Evolutionary conservation across 2,113 vertebrate species (phyloP).

Genomic region (Ailuropoda melanoleuca): DNA sequence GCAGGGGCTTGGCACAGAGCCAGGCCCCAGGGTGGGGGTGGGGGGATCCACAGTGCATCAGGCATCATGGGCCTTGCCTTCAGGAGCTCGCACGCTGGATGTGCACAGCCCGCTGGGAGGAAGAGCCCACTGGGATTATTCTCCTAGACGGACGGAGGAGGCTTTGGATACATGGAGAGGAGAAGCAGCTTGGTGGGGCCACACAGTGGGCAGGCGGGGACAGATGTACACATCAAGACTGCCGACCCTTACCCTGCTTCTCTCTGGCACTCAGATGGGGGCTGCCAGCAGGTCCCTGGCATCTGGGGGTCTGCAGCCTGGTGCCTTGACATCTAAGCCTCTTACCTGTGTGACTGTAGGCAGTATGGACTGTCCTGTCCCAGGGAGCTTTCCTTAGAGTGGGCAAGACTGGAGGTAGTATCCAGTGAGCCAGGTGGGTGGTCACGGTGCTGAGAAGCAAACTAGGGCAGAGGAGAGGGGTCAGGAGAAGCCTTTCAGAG

Average conservation of each 20-base stretch:
- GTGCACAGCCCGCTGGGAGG: not conserved
- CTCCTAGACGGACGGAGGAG: not conserved
- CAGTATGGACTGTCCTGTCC: not conserved
- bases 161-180: not conserved
- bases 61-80: not conserved
- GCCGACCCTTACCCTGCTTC: not conserved
- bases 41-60: conserved; percentile 25
- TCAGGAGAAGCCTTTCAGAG: not conserved
- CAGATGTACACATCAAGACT: not conserved
- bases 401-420: not conserved
- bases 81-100: not conserved
- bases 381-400: not conserved
- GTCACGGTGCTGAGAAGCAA: not conserved
- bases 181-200: not conserved
- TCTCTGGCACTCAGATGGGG: not conserved
- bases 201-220: not conserved
- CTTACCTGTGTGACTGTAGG: not conserved
- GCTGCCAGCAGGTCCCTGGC: not conserved
- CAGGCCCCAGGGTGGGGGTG: conserved; percentile 64
- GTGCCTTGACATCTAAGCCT: not conserved
- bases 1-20: conserved; percentile 73
- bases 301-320: not conserved
- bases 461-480: not conserved
- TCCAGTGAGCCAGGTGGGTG: too few species aligned
- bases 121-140: not conserved